phyloP scores from a whole-genome alignment of 2,888 invertebrate genomes.

The Malthinus seriepunctatus region DNA sequence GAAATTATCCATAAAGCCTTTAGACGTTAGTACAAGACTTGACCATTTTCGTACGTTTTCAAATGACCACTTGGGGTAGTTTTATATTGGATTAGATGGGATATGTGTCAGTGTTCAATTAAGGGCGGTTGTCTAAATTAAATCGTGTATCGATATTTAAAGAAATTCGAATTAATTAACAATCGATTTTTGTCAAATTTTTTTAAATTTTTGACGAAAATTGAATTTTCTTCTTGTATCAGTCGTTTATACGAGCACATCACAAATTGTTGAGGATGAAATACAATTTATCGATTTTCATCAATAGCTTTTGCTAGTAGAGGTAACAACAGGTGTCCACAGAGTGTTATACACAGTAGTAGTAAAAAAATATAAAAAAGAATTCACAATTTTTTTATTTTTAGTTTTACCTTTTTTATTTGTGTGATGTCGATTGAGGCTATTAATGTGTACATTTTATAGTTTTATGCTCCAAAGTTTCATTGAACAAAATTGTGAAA shows the following conservation, averaged over 20 bases:
- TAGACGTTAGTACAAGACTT: slow-evolving; percentile 32
- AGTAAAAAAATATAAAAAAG: slow-evolving; percentile 25
- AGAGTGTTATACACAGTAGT: slow-evolving; percentile 10
- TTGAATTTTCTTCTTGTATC: too few species aligned
- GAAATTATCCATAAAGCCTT: slow-evolving; percentile 22
- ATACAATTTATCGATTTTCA: slow-evolving; percentile 46
- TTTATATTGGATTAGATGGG: slow-evolving; percentile 33
- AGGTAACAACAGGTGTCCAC: slow-evolving; percentile 29
- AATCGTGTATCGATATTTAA: slow-evolving; percentile 9
- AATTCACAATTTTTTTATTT: slow-evolving; percentile 37
- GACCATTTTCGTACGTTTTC: slow-evolving; percentile 34
- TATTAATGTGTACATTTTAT: slow-evolving; percentile 54
- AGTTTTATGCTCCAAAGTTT: slow-evolving; percentile 45
- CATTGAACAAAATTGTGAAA: slow-evolving; percentile 46
- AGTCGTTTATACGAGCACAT: not conserved
- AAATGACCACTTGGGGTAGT: slow-evolving; percentile 35
- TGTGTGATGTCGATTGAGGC: slow-evolving; percentile 49
- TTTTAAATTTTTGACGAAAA: too few species aligned
- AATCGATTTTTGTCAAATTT: too few species aligned
- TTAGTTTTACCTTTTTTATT: slow-evolving; percentile 47
- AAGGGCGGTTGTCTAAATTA: slow-evolving; percentile 14
- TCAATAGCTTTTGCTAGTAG: slow-evolving; percentile 42
- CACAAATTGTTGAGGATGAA: slow-evolving; percentile 1
- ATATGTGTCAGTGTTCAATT: slow-evolving; percentile 20
- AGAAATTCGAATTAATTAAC: too few species aligned